Base-by-base conservation (phyloP, 2,797 vertebrate genomes). In the Sebastes cheni region DNA sequence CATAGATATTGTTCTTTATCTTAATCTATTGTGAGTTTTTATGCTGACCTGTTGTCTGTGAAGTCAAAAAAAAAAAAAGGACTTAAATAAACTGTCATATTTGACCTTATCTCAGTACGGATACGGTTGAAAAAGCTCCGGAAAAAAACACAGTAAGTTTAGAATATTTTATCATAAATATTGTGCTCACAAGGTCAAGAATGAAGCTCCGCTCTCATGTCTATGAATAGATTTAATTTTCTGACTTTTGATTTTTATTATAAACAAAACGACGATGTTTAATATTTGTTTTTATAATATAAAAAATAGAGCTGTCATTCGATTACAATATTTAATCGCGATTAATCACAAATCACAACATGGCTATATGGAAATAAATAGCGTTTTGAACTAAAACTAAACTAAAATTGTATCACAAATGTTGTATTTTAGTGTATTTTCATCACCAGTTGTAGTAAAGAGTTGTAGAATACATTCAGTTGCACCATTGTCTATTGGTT, bases 401-500 rank as follows among this genome's bases (percentile, higher is more conserved):
- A 36, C 34, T 36, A 36, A 36, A 39, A 39, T 39, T 39, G 13
- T 39, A 39, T 39, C 36, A 39, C 36, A 39, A 39, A 39, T 14
- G 13, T 39, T 39, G 36, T 39, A 39, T 39, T 46, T 46, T 46
- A 46, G 42, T 46, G 14, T 46, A 46, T 46, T 18, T 46, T 46
- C 42, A 46, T 46, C 13, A 46, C 14, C 42, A 18, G 42, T 42
- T 42, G 39, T 46, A 6, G 42, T 46, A 46, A 46, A 46, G 42
- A 46, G 42, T 46, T 16, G 14, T 42, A 42, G 39, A 42, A 14
- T 42, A 42, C 14, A 42, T 42, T 42, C 14, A 16, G 39, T 42
- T 42, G 14, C 14, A 16, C 0, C 39, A 42, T 0, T 42, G 14
- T 42, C 39, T 42, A 16, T 42, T 14, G 13, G 0, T 1, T 0